Base-by-base conservation (phyloP, 2,113 vertebrate species). In the Dermatemys mawii region DNA sequence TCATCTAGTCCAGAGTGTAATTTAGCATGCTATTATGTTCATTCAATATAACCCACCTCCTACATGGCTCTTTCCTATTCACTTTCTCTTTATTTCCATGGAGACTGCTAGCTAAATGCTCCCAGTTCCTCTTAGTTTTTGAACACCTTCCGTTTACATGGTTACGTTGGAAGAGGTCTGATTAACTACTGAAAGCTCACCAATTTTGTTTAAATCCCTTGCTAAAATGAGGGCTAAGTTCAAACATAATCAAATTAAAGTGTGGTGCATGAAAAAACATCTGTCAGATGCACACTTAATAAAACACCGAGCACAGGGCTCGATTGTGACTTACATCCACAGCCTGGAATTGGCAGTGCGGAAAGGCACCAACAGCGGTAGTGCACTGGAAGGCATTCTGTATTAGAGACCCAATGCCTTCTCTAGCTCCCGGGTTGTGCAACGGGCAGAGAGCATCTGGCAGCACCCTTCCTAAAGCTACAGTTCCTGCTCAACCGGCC, bases 201-300 rank as follows among this genome's bases (percentile, higher is more conserved):
- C 44, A 81, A 78, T 90, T 93, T 95, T 90, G 44, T 87, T 89
- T 82, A 85, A 94, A 93, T 24, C 91, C 53, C 78, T 95, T 27
- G 1, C 32, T 8, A 88, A 87, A 88, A 95, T 84, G 60, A 89
- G 2, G 12, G 89, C 13, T 26, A 50, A 49, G n/a, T 78, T 48
- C 41, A 78, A 83, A 46, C n/a, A 6, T 24, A 53, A 89, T 50
- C 57, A 78, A 67, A 26, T 70, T 24, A 5, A 57, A 78, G 87
- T 0, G 6, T 19, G 38, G 0, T 0, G 22, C 63, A 38, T 38
- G 16, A 63, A 89, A 89, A 92, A 41, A 83, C 9, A 1, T n/a
- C n/a, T 2, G 5, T 80, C 38, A 24, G 67, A 86, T 17, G 2
- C 8, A 60, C 38, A 79, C 38, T 11, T 63, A 5, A 24, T 78